Conservation (phyloP, 2,888 invertebrate genomes). For the Agrilus biguttatus region DNA sequence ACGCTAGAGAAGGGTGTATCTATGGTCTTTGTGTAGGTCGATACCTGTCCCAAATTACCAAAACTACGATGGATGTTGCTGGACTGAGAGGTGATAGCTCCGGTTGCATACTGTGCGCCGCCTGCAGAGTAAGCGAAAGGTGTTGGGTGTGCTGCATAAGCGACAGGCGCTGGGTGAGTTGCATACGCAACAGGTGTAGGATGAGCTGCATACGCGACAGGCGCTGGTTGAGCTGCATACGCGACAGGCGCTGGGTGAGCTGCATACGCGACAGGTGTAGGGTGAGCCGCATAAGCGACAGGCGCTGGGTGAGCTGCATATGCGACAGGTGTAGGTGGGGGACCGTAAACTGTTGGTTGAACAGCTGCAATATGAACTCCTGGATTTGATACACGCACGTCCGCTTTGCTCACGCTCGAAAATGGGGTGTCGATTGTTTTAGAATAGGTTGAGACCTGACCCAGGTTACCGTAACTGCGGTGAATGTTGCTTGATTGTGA, state of each 20-base stretch:
- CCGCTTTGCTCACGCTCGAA: conserved; percentile 55
- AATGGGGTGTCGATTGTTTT: conserved; percentile 59
- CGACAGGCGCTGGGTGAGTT: conserved; percentile 12
- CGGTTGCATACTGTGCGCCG: conserved; percentile 25
- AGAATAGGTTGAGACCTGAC: conserved; percentile 52
- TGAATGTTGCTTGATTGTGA: conserved; percentile 45
- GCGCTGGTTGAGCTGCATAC: conserved; percentile 10
- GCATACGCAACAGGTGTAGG: too few relatives aligned
- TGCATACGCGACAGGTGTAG: conserved; percentile 29
- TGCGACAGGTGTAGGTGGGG: conserved; percentile 20
- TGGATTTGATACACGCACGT: conserved; percentile 56
- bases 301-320: conserved; percentile 24
- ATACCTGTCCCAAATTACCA: conserved; percentile 54
- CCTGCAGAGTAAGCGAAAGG: conserved; percentile 15
- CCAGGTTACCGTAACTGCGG: conserved; percentile 50
- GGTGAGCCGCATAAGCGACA: conserved; percentile 35
- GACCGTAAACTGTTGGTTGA: conserved; percentile 11
- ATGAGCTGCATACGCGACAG: conserved; percentile 21
- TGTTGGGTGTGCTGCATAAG: conserved; percentile 15
- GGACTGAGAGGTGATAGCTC: conserved; percentile 42
- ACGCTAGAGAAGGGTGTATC: conserved; percentile 60
- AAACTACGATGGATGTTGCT: conserved; percentile 46
- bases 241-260: background rate
- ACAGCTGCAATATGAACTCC: conserved; percentile 26
- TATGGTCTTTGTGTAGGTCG: conserved; percentile 52